phyloP scores from a whole-genome alignment of 2,797 vertebrate species.

The Bradypodion ventrale region DNA sequence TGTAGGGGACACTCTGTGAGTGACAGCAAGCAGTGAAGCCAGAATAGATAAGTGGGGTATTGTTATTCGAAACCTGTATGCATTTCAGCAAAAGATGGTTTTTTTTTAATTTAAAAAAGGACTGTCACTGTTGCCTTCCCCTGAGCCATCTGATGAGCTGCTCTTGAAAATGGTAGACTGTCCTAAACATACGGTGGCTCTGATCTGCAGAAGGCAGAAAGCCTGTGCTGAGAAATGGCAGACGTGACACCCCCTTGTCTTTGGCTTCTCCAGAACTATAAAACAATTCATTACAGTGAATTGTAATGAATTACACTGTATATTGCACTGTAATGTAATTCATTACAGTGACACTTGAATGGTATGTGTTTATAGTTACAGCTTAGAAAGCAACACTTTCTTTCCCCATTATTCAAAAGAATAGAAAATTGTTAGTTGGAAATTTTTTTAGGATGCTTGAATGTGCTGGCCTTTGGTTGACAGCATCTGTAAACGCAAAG shows the following conservation, averaged over 20 bases:
- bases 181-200: neutral
- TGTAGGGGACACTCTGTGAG: neutral
- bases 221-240: neutral
- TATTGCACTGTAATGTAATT: too few species aligned
- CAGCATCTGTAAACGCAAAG: neutral
- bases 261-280: neutral
- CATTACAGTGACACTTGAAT: neutral
- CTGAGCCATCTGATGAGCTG: neutral
- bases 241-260: neutral
- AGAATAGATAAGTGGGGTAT: neutral
- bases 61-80: neutral
- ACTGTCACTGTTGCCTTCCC: neutral
- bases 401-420: neutral
- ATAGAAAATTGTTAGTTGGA: neutral
- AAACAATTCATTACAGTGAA: neutral
- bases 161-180: neutral
- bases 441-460: neutral
- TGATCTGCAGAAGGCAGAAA: neutral
- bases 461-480: neutral
- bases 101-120: too few species aligned
- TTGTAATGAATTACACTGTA: too few species aligned
- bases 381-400: neutral
- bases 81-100: neutral
- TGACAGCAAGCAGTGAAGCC: neutral
- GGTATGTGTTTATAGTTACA: neutral